These are phyloP conservation scores for Tolypeutes matacus DNA, from an alignment of 2,797 vertebrate species.

Conservation along the genomic window DNA sequence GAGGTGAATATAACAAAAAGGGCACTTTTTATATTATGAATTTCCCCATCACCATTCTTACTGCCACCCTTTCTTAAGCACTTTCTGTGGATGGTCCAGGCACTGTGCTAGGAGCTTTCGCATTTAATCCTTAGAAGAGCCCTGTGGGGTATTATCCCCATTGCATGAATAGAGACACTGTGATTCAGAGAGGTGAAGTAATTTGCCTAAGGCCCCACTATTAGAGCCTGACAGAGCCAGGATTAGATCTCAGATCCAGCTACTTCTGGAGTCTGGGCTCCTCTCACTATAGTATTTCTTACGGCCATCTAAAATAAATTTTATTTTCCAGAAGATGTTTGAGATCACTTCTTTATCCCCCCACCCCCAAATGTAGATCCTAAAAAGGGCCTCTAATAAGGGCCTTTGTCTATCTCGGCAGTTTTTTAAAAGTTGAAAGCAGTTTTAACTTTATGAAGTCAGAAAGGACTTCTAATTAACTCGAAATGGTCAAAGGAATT, in stretches of 20 bases:
- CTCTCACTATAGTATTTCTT: not conserved
- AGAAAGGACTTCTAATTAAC: conserved; percentile 75
- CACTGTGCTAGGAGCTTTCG: not conserved
- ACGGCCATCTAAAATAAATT: conserved; percentile 44
- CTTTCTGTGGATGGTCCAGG: not conserved
- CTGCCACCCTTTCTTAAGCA: not conserved
- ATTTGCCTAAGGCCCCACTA: conserved; percentile 16
- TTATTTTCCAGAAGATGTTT: conserved; percentile 42
- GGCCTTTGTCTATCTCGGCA: conserved; percentile 31
- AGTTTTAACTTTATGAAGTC: conserved; percentile 76
- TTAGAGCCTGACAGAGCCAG: not conserved
- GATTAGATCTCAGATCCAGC: conserved; percentile 2
- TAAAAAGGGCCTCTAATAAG: not conserved
- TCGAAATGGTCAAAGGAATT: conserved; percentile 73
- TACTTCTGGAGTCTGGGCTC: not conserved
- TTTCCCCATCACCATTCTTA: not conserved
- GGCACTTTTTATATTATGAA: not conserved
- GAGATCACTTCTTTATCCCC: not conserved
- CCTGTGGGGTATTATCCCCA: not conserved
- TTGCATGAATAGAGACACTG: not conserved
- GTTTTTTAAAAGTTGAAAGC: conserved; percentile 68
- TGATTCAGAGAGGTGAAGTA: conserved; percentile 8
- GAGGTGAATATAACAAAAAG: not conserved
- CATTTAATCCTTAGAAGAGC: conserved; percentile 1
- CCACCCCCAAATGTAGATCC: not conserved